Percentiles rank a stretch among this genome's conserved stretches.
phyloP scores from a whole-genome alignment of 2,888 invertebrate genomes.

The Hemithea aestivaria region DNA sequence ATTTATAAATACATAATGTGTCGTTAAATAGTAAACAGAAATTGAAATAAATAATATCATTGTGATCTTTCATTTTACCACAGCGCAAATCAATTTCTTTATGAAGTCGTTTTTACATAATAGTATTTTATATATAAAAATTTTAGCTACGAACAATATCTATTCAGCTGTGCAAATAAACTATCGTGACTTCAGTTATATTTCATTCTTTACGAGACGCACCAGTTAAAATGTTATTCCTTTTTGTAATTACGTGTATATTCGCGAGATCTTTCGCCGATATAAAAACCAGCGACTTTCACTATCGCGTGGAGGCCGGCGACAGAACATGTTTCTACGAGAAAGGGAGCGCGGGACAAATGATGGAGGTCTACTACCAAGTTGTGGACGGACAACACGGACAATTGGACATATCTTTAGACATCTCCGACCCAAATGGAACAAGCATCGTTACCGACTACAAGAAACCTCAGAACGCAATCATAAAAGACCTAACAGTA shows the following conservation, averaged over 20 bases:
- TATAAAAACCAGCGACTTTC: conserved; percentile 52
- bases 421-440: conserved; percentile 82
- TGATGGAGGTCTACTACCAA: conserved; percentile 69
- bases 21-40: too few relatives aligned
- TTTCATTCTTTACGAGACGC: neutral
- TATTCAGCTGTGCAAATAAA: too few relatives aligned
- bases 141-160: too few relatives aligned
- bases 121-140: too few relatives aligned
- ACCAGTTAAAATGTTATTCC: conserved; percentile 8
- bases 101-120: too few relatives aligned
- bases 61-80: too few relatives aligned
- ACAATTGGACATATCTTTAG: conserved; percentile 89
- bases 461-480: conserved; percentile 83
- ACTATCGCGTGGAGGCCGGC: conserved; percentile 61
- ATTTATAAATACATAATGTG: too few relatives aligned
- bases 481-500: conserved; percentile 78
- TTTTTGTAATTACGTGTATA: conserved; percentile 22
- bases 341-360: conserved; percentile 52
- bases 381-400: conserved; percentile 90
- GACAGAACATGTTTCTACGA: conserved; percentile 60
- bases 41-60: too few relatives aligned
- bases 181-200: neutral
- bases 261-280: conserved; percentile 30
- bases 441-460: conserved; percentile 81
- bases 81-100: too few relatives aligned